phyloP scores from a whole-genome alignment of 2,797 vertebrate species.

The Manis javanica region DNA sequence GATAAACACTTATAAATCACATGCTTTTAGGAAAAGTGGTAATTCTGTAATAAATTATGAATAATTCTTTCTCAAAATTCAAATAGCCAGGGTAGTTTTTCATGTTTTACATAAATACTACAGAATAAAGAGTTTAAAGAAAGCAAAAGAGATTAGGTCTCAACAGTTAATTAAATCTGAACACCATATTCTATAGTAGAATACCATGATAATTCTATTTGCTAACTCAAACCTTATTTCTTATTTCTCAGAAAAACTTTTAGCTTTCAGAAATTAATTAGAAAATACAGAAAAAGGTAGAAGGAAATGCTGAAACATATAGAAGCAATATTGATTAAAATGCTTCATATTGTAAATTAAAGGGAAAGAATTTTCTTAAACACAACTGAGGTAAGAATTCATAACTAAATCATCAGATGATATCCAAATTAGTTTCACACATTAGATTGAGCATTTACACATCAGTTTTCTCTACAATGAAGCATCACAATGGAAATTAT shows the following conservation, averaged over 20 bases:
- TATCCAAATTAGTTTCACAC: neutral
- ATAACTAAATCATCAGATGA: neutral
- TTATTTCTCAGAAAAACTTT: neutral
- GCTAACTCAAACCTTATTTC: neutral
- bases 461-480: neutral
- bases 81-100: neutral
- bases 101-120: neutral
- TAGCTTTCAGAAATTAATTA: conserved; percentile 20
- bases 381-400: neutral
- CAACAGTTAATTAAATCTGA: neutral
- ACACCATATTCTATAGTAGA: neutral
- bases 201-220: neutral
- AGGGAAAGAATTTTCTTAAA: neutral
- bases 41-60: neutral
- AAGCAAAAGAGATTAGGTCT: neutral
- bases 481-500: neutral
- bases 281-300: conserved; percentile 36
- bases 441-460: neutral
- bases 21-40: neutral
- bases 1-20: neutral
- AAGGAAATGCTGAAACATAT: neutral
- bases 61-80: neutral
- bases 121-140: neutral
- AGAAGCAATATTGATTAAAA: neutral
- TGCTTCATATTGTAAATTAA: neutral